Evolutionary conservation across 2,113 vertebrate species (phyloP), one percentile per base, ranked within the genome.

Genomic region (Erpornis zantholeuca): DNA sequence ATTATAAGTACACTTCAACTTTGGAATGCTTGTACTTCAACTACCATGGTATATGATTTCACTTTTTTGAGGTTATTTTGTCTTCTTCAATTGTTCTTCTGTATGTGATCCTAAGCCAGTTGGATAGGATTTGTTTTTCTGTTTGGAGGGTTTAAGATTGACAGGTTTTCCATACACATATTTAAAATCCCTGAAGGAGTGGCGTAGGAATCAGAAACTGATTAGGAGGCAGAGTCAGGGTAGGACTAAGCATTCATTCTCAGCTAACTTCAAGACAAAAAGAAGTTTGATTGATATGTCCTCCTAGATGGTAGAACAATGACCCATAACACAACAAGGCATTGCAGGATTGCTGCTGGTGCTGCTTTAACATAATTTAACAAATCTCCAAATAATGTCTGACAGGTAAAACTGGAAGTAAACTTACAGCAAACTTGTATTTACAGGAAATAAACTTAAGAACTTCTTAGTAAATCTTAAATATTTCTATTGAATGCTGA

Each of bases 361-460:
- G 86, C 35, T 92, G 29, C 12, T 96, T 93, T 87, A 93, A 92
- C 52, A 88, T 70, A 82, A 91, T 96, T 96, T 82, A 90, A 93
- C 56, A 93, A 59, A 19, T 4, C 24, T 95, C 92, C 38, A 96
- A 80, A 52, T 69, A 86, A 75, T n/a, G 90, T 85, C 38, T 97
- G 35, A 82, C 65, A 61, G 54, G 19, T 36, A 94, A 81, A 38
- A 85, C 44, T 49, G 35, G 40, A 88, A 50, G n/a, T 85, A 96
- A 96, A 96, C n/a, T n/a, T n/a, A n/a, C n/a, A n/a, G n/a, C n/a
- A n/a, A n/a, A n/a, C n/a, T n/a, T n/a, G n/a, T n/a, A n/a, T n/a
- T n/a, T n/a, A n/a, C n/a, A n/a, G n/a, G n/a, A n/a, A n/a, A n/a
- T n/a, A n/a, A n/a, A n/a, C n/a, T n/a, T n/a, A n/a, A n/a, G n/a